Evolutionary conservation across 2,797 vertebrate genomes (phyloP), one percentile per base, ranked within the genome.

Genomic region (Coregonus suidteri): DNA sequence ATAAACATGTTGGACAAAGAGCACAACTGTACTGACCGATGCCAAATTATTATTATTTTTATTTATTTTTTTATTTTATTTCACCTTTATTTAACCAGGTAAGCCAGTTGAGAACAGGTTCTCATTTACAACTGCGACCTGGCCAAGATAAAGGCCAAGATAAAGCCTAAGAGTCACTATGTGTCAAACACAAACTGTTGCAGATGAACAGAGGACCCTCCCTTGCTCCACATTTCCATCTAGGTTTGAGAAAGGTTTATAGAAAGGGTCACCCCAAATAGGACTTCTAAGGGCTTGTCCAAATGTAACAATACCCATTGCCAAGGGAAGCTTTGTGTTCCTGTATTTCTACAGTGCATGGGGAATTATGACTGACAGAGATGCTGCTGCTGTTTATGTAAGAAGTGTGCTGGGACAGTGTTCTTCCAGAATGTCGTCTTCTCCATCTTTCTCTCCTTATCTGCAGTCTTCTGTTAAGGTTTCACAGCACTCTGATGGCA

Each of bases 171-270:
- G 59, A 62, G n/a, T 20, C 20, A 0, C 59, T 62, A 9, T 2
- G 3, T 62, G 20, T 25, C 7, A 25, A 9, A 62, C 54, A n/a
- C 41, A 25, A 41, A 15, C 4, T 69, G 31, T 31, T n/a, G 54
- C 15, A 25, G 16, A 67, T 64, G 14, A 35, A 71, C 75, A 34
- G 72, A 71, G 51, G 41, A 79, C n/a, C 69, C 74, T 56, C 53
- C 73, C 69, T 71, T 73, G 4, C 51, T 56, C 53, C 53, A 71
- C 56, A 84, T 85, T 78, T 81, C 20, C 79, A 83, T 82, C 82
- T 84, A 47, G 20, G 7, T 69, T 16, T 53, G 20, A 64, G 70
- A 74, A n/a, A 54, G 64, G 66, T 30, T 6, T 31, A 30, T 25
- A 47, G 51, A 18, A 37, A 76, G 35, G 64, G 13, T 56, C 1